Conservation (phyloP, 1,140 invertebrate genomes). For the Drosophila melanica region DNA sequence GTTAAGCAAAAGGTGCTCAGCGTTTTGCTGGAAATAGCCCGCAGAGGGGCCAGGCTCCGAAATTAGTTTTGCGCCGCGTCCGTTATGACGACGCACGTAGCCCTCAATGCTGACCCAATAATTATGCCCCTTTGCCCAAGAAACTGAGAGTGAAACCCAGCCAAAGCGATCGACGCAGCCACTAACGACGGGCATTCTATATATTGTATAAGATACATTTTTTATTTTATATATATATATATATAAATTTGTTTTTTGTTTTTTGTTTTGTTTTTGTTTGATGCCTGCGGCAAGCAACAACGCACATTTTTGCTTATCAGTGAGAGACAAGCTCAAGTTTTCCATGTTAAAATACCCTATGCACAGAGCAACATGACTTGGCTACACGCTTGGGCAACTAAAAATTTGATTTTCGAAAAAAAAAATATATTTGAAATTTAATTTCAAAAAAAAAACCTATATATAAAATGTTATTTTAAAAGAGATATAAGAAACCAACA, state of each 20-base stretch:
- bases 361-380: not conserved
- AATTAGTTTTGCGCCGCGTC: conserved; percentile 72
- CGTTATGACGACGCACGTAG: conserved; percentile 51
- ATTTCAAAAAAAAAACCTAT: too few relatives aligned
- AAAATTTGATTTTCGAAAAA: not conserved
- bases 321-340: conserved; percentile 41
- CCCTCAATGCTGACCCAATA: conserved; percentile 72
- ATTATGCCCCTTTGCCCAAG: conserved; percentile 62
- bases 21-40: conserved; percentile 78
- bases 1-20: conserved; percentile 37
- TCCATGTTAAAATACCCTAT: conserved; percentile 53
- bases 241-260: too few relatives aligned
- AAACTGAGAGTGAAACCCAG: conserved; percentile 77
- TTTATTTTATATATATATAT: not conserved
- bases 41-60: conserved; percentile 54
- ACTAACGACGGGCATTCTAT: conserved; percentile 47
- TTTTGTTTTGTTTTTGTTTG: conserved; percentile 16
- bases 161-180: conserved; percentile 1
- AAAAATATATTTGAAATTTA: too few relatives aligned
- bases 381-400: not conserved
- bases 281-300: conserved; percentile 38
- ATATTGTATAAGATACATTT: conserved; percentile 49
- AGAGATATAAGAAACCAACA: too few relatives aligned
- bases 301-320: conserved; percentile 72
- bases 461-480: too few relatives aligned